Evolutionary conservation across 2,888 invertebrate species (phyloP).

Genomic region (Crocallis elinguaria): DNA sequence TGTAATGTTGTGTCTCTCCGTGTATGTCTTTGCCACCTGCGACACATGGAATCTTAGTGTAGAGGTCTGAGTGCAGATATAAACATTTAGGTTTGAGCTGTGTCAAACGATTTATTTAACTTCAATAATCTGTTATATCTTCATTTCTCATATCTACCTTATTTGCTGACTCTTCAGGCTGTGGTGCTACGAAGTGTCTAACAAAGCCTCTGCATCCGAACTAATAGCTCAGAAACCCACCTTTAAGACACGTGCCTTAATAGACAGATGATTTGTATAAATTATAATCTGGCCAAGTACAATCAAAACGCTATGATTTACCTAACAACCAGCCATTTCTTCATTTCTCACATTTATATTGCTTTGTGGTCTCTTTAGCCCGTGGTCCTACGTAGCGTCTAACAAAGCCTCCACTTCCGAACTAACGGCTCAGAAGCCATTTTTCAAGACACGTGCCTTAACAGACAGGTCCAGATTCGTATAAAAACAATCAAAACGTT

Average conservation of each 20-base stretch:
- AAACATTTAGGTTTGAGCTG: no score
- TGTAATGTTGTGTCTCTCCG: no score
- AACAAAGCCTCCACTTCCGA: constrained; percentile 27
- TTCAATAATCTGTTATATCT: constrained; percentile 13
- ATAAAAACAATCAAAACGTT: no score
- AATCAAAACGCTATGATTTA: no score
- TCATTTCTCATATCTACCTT: background rate
- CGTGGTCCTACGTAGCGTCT: constrained; percentile 21
- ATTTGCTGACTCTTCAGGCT: constrained; percentile 18
- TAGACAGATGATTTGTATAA: no score
- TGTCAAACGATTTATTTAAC: no score
- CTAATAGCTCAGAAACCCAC: constrained; percentile 59
- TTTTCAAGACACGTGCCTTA: constrained; percentile 50
- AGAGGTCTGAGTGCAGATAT: no score
- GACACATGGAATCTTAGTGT: no score
- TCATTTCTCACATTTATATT: constrained; percentile 1
- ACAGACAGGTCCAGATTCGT: no score
- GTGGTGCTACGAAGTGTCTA: constrained; percentile 20
- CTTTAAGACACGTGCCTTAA: constrained; percentile 48
- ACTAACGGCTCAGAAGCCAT: constrained; percentile 58
- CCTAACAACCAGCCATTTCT: constrained; percentile 13
- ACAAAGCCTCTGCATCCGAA: constrained; percentile 27
- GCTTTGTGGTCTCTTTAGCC: constrained; percentile 18
- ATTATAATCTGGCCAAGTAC: no score
- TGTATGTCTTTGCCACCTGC: no score